Evolutionary conservation across 2,797 vertebrate genomes (phyloP).

Genomic region (Falco berigora): DNA sequence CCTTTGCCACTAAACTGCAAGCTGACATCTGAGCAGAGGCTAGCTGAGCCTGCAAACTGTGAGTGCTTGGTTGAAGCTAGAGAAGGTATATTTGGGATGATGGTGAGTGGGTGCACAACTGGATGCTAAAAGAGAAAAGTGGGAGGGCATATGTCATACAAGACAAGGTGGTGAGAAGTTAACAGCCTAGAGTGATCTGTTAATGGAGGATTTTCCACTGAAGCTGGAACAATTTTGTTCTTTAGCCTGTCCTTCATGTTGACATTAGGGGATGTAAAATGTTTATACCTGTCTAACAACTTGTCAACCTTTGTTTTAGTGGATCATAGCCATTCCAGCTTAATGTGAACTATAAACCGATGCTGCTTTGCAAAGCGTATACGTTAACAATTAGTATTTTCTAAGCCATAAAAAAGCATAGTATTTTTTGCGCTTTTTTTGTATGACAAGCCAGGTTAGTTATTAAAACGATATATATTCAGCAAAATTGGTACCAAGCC

Average conservation of each 20-base stretch:
- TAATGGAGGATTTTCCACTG: background rate
- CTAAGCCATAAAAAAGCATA: background rate
- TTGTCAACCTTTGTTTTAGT: background rate
- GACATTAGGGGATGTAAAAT: background rate
- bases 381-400: background rate
- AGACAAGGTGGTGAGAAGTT: background rate
- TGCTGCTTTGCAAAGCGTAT: background rate
- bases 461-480: background rate
- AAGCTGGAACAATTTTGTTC: background rate
- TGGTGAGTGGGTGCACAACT: accelerated
- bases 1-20: background rate
- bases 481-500: background rate
- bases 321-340: background rate
- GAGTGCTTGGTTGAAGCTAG: background rate
- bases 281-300: background rate
- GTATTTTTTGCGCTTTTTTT: background rate
- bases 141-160: background rate
- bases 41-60: background rate
- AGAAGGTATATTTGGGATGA: background rate
- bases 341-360: background rate
- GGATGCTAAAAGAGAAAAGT: background rate
- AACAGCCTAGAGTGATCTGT: background rate
- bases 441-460: background rate
- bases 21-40: background rate
- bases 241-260: background rate